Base-by-base conservation (phyloP, 2,113 vertebrate genomes). In the Balaenoptera acutorostrata region DNA sequence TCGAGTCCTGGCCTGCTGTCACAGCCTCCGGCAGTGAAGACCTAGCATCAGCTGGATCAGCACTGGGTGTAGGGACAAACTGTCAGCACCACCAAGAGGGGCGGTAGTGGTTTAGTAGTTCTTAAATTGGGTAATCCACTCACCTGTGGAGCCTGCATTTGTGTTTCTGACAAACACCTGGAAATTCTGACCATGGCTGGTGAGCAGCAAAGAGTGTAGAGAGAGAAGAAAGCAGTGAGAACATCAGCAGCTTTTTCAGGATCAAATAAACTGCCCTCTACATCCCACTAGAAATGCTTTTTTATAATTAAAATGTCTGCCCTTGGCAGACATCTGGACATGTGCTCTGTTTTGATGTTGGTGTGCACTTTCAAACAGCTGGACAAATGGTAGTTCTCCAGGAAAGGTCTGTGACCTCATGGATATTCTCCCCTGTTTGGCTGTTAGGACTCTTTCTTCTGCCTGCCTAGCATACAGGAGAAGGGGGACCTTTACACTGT, bases 361-460 rank as follows among this genome's bases (percentile, higher is more conserved):
- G 13, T 41, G 31, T 15, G 1, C 9, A 13, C 52, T 49, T 72
- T 68, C 1, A 44, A 33, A 6, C 57, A 44, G 1, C 59, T 68
- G 36, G 5, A 7, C 41, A 7, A n/a, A 3, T 23, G 36, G 8
- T 1, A 1, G 4, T 8, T 95, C 55, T 72, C 41, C 61, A 4
- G 0, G 41, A 36, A 71, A 15, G 3, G 6, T 31, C 80, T 10
- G 0, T 11, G 63, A 80, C 7, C 8, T 4, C 0, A 2, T 14
- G n/a, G 2, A 17, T 33, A 0, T 3, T 20, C 8, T 39, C 52
- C 39, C 13, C 3, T 0, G 0, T 3, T 29, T 25, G 52, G 6
- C 39, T 17, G 3, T 15, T 25, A 15, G 0, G 2, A 14, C 23
- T 8, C 8, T 72, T 33, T 44, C 27, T 77, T 82, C 29, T 44